These are phyloP conservation scores for Microplitis manilae DNA, from an alignment of 2,888 invertebrate species.

Conservation along the genomic window DNA sequence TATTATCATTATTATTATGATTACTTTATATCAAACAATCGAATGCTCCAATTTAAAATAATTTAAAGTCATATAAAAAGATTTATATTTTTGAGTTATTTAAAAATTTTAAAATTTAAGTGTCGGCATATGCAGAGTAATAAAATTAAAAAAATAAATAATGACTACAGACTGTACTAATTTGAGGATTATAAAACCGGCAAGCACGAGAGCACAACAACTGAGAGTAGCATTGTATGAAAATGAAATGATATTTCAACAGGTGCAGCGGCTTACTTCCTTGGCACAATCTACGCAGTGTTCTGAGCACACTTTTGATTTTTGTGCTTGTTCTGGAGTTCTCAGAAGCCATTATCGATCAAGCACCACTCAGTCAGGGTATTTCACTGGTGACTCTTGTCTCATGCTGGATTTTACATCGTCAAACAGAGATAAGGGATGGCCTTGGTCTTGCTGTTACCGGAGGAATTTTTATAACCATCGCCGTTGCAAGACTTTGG, in stretches of 20 bases:
- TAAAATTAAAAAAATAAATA: neutral
- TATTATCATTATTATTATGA: too few relatives aligned
- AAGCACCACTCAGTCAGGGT: slow-evolving; percentile 53
- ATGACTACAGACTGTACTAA: neutral
- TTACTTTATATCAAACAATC: too few relatives aligned
- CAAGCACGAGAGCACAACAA: slow-evolving; percentile 24
- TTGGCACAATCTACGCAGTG: slow-evolving; percentile 55
- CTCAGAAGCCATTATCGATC: slow-evolving; percentile 55
- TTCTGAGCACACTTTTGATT: slow-evolving; percentile 53
- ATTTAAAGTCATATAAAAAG: too few relatives aligned
- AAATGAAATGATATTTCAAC: slow-evolving; percentile 28
- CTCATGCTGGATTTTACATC: slow-evolving; percentile 62
- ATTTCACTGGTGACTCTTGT: slow-evolving; percentile 55
- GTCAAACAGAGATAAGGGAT: slow-evolving; percentile 57
- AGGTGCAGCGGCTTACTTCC: slow-evolving; percentile 56
- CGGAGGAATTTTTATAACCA: slow-evolving; percentile 55
- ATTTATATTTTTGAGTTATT: neutral
- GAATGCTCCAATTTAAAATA: too few relatives aligned
- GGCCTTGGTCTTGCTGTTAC: slow-evolving; percentile 52
- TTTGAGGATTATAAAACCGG: neutral
- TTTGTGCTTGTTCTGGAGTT: slow-evolving; percentile 56
- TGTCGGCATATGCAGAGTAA: neutral
- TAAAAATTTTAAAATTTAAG: neutral
- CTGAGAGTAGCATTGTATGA: slow-evolving; percentile 22
- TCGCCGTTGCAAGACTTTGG: slow-evolving; percentile 56